These are phyloP conservation scores for Holacanthus passer DNA, from an alignment of 2,113 vertebrate genomes.

Conservation along the genomic window DNA sequence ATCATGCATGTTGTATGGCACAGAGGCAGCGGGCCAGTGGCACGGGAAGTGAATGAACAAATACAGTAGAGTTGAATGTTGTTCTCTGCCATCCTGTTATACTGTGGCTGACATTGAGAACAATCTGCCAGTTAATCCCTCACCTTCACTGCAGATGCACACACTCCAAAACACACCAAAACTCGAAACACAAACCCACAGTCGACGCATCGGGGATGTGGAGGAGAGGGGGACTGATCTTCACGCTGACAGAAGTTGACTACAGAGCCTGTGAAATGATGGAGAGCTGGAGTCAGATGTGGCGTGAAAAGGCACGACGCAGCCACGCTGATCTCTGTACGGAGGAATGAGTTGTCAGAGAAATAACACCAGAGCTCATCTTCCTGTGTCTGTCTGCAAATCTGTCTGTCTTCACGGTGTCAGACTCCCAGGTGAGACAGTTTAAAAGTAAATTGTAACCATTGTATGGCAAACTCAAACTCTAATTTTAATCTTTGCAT, in stretches of 20 bases:
- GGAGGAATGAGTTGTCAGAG: constrained; percentile 12
- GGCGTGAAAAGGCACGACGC: constrained; percentile 2
- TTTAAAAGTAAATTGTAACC: constrained; percentile 38
- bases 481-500: constrained; percentile 56
- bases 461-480: constrained; percentile 41
- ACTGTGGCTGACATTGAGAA: constrained; percentile 68
- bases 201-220: neutral
- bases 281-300: constrained; percentile 10
- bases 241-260: constrained; percentile 20
- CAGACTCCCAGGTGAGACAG: constrained; percentile 2
- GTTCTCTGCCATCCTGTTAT: constrained; percentile 60
- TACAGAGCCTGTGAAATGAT: neutral
- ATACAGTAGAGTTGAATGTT: constrained; percentile 48
- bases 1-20: constrained; percentile 35
- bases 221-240: neutral
- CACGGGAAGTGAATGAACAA: constrained; percentile 35
- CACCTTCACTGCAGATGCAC: constrained; percentile 44
- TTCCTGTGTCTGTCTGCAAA: constrained; percentile 8
- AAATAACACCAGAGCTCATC: constrained; percentile 13
- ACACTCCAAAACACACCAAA: constrained; percentile 3
- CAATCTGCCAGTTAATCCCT: constrained; percentile 63
- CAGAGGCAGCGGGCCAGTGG: constrained; percentile 5
- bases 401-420: constrained; percentile 20
- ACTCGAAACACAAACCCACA: neutral
- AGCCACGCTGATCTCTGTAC: neutral